Conservation (phyloP, 2,113 vertebrate genomes). For the Porphyrio hochstetteri region DNA sequence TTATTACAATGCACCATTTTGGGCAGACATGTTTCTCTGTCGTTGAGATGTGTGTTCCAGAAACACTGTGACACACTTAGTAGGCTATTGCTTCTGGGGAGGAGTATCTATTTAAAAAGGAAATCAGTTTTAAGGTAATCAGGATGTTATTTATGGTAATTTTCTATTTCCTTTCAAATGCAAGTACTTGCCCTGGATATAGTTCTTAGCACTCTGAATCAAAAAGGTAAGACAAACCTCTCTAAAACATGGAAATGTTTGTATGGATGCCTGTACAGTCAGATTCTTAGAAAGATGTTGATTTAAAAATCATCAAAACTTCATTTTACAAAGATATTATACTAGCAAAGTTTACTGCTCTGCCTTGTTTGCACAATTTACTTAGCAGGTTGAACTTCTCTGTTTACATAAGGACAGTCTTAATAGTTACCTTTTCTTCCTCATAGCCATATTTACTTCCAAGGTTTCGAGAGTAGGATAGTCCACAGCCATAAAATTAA, state of each 20-base stretch:
- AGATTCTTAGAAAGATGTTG: neutral
- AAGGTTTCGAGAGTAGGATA: neutral
- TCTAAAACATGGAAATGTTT: neutral
- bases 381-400: neutral
- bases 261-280: neutral
- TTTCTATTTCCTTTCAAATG: slow-evolving; percentile 18
- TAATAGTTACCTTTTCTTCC: neutral
- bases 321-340: neutral
- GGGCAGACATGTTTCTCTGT: neutral
- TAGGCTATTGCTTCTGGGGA: neutral
- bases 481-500: neutral
- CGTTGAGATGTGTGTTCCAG: neutral
- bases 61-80: neutral
- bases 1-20: neutral
- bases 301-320: neutral
- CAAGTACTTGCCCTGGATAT: neutral
- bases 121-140: neutral
- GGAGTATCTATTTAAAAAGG: neutral
- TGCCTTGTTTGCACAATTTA: neutral
- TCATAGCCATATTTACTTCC: neutral
- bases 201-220: slow-evolving; percentile 5
- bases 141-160: neutral
- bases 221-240: neutral
- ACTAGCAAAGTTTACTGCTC: neutral
- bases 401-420: neutral